These are phyloP conservation scores for Prosopocoilus inquinatus DNA, from an alignment of 2,888 invertebrate genomes.

Conservation along the genomic window DNA sequence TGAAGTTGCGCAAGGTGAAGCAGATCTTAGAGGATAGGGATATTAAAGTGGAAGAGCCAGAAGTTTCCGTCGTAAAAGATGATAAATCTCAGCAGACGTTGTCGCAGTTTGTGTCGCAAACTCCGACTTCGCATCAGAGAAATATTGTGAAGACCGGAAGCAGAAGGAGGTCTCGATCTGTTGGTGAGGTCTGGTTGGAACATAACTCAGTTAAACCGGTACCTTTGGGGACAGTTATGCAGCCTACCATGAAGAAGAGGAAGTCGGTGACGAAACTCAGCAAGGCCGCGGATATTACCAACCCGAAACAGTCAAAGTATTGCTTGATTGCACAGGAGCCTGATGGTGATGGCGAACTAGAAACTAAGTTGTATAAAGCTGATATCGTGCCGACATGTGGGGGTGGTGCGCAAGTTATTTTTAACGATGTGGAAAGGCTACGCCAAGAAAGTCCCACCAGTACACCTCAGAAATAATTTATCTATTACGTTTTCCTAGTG, in stretches of 20 bases:
- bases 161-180: slow-evolving; percentile 73
- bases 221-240: slow-evolving; percentile 85
- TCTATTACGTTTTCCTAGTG: too few species aligned
- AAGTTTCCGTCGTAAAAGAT: slow-evolving; percentile 24
- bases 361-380: slow-evolving; percentile 90
- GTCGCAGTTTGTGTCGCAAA: slow-evolving; percentile 3
- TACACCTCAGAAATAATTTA: slow-evolving; percentile 6
- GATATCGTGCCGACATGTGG: slow-evolving; percentile 91
- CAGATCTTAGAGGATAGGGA: slow-evolving; percentile 55
- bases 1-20: slow-evolving; percentile 60
- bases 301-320: slow-evolving; percentile 74
- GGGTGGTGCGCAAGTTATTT: slow-evolving; percentile 93
- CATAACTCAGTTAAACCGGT: slow-evolving; percentile 80
- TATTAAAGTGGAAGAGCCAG: slow-evolving; percentile 33
- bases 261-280: slow-evolving; percentile 83
- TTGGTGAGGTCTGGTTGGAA: slow-evolving; percentile 80
- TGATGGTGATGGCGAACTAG: slow-evolving; percentile 88
- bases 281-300: slow-evolving; percentile 72
- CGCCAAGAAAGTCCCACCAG: slow-evolving; percentile 74
- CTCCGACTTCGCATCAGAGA: slow-evolving; percentile 9
- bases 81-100: slow-evolving; percentile 7
- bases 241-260: slow-evolving; percentile 78
- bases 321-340: slow-evolving; percentile 90
- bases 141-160: slow-evolving; percentile 54
- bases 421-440: slow-evolving; percentile 90